Conservation (phyloP, 2,113 vertebrate genomes). For the Sapayoa aenigma region DNA sequence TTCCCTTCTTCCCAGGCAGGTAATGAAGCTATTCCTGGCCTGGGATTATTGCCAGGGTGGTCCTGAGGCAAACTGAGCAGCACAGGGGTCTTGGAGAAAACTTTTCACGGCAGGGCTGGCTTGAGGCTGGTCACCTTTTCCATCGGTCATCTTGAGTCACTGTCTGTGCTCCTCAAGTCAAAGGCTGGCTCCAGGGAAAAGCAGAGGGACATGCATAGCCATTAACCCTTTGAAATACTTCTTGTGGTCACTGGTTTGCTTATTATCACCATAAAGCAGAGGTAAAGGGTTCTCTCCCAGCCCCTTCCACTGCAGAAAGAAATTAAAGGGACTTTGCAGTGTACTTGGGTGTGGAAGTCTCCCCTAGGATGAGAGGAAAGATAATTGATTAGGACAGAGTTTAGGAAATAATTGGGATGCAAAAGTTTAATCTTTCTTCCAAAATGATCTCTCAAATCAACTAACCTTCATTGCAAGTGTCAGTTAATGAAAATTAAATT, state of each 20-base stretch:
- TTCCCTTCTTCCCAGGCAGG: not conserved
- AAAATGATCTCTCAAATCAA: not conserved
- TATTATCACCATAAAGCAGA: not conserved
- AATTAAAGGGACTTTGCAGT: not conserved
- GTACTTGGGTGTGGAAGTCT: not conserved
- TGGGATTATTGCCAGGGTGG: not conserved
- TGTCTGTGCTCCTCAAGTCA: not conserved
- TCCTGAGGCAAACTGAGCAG: not conserved
- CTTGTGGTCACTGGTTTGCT: not conserved
- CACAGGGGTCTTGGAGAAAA: not conserved
- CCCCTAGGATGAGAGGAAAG: not conserved
- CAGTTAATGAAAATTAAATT: conserved; percentile 14
- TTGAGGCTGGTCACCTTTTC: not conserved
- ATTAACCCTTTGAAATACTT: not conserved
- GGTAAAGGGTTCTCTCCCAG: not conserved
- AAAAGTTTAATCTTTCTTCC: not conserved
- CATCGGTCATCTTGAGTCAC: accelerated
- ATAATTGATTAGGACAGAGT: not conserved
- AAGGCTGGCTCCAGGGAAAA: not conserved
- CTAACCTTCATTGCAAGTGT: not conserved
- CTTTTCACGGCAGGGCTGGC: not conserved
- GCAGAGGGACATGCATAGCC: not conserved
- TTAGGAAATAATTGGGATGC: not conserved
- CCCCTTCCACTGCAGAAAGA: not conserved
- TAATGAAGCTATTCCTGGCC: not conserved